Evolutionary conservation across 2,888 invertebrate genomes (phyloP), one percentile per base, ranked within the genome.

Genomic region (Drosophila rubida): DNA sequence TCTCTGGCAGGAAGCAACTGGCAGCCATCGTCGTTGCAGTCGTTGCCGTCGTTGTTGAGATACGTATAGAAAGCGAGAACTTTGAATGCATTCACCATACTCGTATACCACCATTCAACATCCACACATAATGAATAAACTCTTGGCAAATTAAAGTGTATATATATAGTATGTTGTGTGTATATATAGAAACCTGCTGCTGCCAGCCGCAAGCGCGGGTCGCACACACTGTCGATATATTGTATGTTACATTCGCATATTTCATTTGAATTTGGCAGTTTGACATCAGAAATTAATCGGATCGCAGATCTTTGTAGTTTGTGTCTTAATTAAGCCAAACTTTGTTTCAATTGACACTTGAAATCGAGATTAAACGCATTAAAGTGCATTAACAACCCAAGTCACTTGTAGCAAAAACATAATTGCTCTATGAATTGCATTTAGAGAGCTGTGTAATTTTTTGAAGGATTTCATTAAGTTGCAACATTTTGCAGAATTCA

Each of bases 131-230:
- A 78, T 73, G 74, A 73, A 73, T 69, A 73, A 69, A 69, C 74
- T 69, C 69, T 61, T 73, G 64, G 74, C 61, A 69, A 69, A 77
- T 75, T 78, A 73, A 78, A 73, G 69, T 65, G 61, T 78, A 64
- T 78, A 54, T 39, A 23, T n/a, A 63, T 45, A 23, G n/a, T 13
- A 60, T 42, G 55, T 57, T 19, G 73, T 57, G 44, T 13, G 35
- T 6, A 4, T 14, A 16, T 9, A 9, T 19, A 22, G 19, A 19
- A 19, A 19, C 19, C 19, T 19, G 19, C 19, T 19, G 19, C 3
- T 19, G 19, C 19, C 1, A 14, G 2, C 16, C 2, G 0, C n/a
- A 2, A 19, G n/a, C 14, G 1, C 16, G 32, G 19, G 30, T 55
- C 5, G 23, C 14, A 32, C 16, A 25, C 25, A 25, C 25, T 25